Conservation (phyloP, 2,797 vertebrate species). For the Neomorphus geoffroyi region DNA sequence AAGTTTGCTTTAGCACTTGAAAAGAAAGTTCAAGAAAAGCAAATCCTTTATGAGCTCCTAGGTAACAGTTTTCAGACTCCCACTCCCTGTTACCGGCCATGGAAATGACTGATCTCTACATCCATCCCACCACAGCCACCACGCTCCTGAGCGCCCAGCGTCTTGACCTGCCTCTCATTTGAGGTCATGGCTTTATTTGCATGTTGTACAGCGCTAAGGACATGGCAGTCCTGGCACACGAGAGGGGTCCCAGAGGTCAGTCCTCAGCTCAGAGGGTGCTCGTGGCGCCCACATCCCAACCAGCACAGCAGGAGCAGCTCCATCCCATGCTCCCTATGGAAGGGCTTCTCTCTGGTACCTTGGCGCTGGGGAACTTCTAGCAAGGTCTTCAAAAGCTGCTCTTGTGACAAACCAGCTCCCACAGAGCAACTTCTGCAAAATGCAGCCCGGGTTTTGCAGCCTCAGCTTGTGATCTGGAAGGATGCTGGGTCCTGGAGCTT, state of each 20-base stretch:
- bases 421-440: neutral
- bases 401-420: neutral
- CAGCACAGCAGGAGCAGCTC: neutral
- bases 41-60: neutral
- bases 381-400: neutral
- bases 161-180: neutral
- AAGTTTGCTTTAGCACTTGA: neutral
- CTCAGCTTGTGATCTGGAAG: neutral
- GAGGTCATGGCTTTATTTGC: neutral
- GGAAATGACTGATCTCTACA: neutral
- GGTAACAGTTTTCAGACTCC: neutral
- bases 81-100: rapidly evolving
- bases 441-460: neutral
- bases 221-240: neutral
- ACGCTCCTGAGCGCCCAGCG: rapidly evolving
- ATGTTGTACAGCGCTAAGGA: neutral
- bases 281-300: neutral
- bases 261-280: neutral
- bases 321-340: rapidly evolving
- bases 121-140: neutral
- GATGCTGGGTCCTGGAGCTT: neutral
- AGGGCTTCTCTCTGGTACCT: neutral
- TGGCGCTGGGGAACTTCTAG: neutral
- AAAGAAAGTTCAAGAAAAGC: neutral
- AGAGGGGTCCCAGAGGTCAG: neutral